These are phyloP conservation scores for Luffia ferchaultella DNA, from an alignment of 2,888 invertebrate species.

Conservation along the genomic window DNA sequence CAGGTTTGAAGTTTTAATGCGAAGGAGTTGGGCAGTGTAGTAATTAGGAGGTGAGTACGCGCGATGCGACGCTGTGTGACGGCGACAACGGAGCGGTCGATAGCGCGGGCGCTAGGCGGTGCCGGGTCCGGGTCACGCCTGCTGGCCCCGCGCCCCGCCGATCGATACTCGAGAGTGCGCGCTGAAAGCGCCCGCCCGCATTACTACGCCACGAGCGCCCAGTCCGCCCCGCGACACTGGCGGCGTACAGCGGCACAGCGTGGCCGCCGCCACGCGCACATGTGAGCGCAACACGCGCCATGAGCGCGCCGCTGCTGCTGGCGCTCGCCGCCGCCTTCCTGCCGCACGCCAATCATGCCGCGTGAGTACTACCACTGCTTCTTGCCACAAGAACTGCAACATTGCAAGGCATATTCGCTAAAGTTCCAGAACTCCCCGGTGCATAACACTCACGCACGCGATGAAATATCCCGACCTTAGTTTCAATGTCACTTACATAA, in stretches of 20 bases:
- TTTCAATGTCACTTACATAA: too few relatives aligned
- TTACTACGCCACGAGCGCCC: slow-evolving; percentile 32
- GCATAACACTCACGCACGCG: too few relatives aligned
- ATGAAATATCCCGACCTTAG: too few relatives aligned
- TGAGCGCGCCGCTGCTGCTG: slow-evolving; percentile 67
- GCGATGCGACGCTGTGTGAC: slow-evolving; percentile 29
- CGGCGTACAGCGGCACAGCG: slow-evolving; percentile 24
- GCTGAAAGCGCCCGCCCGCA: slow-evolving; percentile 29
- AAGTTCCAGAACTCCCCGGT: too few relatives aligned
- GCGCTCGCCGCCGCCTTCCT: slow-evolving; percentile 67
- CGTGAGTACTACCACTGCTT: slow-evolving; percentile 60
- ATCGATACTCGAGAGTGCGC: slow-evolving; percentile 53
- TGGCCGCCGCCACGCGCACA: slow-evolving; percentile 34
- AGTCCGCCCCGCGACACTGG: slow-evolving; percentile 41
- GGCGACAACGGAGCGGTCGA: slow-evolving; percentile 39
- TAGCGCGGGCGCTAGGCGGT: slow-evolving; percentile 50
- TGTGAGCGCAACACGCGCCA: slow-evolving; percentile 67
- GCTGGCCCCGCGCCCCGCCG: slow-evolving; percentile 26
- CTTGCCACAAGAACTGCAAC: neutral
- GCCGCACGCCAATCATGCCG: slow-evolving; percentile 68
- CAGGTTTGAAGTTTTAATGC: slow-evolving; percentile 35
- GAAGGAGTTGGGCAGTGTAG: slow-evolving; percentile 32
- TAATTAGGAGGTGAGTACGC: slow-evolving; percentile 44
- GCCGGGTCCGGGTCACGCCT: slow-evolving; percentile 51
- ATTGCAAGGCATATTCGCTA: too few relatives aligned